Conservation (phyloP, 2,888 invertebrate species). For the Polylopha cassiicola region DNA sequence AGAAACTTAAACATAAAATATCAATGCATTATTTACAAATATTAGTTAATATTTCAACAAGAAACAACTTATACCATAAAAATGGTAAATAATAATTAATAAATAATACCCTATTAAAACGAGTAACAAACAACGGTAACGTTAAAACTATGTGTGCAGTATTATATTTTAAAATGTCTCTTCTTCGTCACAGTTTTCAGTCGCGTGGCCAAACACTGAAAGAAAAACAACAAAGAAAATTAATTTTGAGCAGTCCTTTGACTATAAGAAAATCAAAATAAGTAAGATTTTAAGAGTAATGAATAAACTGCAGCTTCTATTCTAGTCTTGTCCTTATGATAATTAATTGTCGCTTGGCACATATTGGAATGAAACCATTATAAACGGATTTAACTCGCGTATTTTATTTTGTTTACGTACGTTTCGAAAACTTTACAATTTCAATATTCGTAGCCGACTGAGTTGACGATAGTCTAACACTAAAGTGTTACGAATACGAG, state of each 20-base stretch:
- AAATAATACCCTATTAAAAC: slow-evolving; percentile 65
- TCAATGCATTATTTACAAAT: slow-evolving; percentile 64
- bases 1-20: slow-evolving; percentile 48
- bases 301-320: too few species aligned
- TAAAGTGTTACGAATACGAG: too few species aligned
- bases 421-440: too few species aligned
- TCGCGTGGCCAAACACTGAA: slow-evolving; percentile 93
- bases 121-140: slow-evolving; percentile 72
- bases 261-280: too few species aligned
- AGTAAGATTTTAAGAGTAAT: too few species aligned
- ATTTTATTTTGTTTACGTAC: slow-evolving; percentile 1
- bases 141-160: slow-evolving; percentile 55
- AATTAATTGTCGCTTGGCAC: too few species aligned
- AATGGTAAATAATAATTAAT: slow-evolving; percentile 57
- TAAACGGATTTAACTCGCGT: too few species aligned
- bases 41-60: slow-evolving; percentile 46
- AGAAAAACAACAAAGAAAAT: slow-evolving; percentile 41
- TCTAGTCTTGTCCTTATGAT: too few species aligned
- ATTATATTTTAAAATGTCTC: slow-evolving; percentile 83
- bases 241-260: too few species aligned
- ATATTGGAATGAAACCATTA: too few species aligned
- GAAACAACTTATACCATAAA: slow-evolving; percentile 52
- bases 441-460: too few species aligned
- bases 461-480: too few species aligned
- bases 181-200: slow-evolving; percentile 90